Base-by-base conservation (phyloP, 2,888 invertebrate species). In the Megalurothrips usitatus region DNA sequence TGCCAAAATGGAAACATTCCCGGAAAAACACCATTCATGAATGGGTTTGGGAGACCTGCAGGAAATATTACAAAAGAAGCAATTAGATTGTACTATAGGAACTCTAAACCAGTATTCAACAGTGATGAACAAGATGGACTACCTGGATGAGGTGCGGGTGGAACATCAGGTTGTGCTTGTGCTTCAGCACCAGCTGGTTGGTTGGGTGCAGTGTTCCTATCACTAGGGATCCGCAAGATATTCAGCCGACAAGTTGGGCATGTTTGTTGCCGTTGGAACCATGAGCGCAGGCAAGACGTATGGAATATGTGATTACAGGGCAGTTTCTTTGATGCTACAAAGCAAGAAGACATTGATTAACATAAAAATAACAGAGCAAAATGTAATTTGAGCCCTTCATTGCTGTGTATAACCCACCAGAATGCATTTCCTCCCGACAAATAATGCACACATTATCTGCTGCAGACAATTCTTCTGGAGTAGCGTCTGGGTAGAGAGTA, bases 221-320 rank as follows among this genome's bases (percentile, higher is more conserved):
- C 68, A 68, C 84, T 85, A 4, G 84, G 83, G 26, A 84, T 83
- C 82, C 90, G 87, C 80, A 93, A 86, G 81, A 93, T 97, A 88
- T 99, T 98, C 83, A 98, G 90, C 19, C 98, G 92, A 87, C 99
- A 99, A 8, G 99, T 99, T 0, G 99, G 99, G 86, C 99, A 99
- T 8, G 99, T 99, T 89, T 99, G 99, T 87, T 99, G 99, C 12
- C 99, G 92, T 89, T 99, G 99, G 89, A 99, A 99, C 99, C 99
- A 99, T 68, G 98, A 97, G 80, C 99, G 92, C 81, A 99, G 90
- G 88, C 99, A 99, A 81, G 96, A 94, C 79, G 98, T 96, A 88
- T 99, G 99, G 90, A 99, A 99, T 86, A 99, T 99, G 88, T 99
- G 99, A 87, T 97, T 97, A 89, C 99, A 99, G 0, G 99, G 99